Percentiles rank a stretch among this genome's conserved stretches.
Conservation (phyloP, 2,888 invertebrate species). For the Harmothoe impar region DNA sequence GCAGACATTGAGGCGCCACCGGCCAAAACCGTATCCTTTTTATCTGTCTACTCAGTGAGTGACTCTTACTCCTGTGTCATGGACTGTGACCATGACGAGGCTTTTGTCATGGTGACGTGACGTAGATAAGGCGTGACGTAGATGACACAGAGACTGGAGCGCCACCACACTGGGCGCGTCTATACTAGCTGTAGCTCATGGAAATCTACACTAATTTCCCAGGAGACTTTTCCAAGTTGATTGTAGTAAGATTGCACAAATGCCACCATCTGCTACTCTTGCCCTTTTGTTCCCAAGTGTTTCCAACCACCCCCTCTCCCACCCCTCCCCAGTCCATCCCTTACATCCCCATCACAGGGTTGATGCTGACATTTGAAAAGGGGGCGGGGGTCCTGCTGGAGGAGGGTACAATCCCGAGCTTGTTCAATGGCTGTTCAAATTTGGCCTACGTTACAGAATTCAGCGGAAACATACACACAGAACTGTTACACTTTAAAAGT, state of each 20-base stretch:
- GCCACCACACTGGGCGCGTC: background rate
- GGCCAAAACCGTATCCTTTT: slow-evolving; percentile 1
- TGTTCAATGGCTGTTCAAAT: too few species aligned
- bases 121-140: background rate
- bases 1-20: background rate
- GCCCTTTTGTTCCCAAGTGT: background rate
- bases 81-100: background rate
- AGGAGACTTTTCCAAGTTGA: slow-evolving; percentile 26
- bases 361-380: too few species aligned
- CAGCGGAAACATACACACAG: too few species aligned
- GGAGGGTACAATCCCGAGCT: too few species aligned
- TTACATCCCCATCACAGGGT: too few species aligned
- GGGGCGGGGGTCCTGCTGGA: too few species aligned
- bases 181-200: background rate
- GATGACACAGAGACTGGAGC: background rate
- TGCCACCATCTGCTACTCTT: slow-evolving; percentile 17
- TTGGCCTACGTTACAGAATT: too few species aligned
- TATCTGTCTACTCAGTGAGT: background rate
- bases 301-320: too few species aligned
- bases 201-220: slow-evolving; percentile 26
- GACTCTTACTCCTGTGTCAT: background rate
- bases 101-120: background rate
- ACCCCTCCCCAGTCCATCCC: too few species aligned
- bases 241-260: slow-evolving; percentile 31
- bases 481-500: too few species aligned